A percentile compares a stretch with the other conserved stretches of the same genome.
These are phyloP conservation scores for Xanthia togata DNA, from an alignment of 2,888 invertebrate species.

Conservation along the genomic window DNA sequence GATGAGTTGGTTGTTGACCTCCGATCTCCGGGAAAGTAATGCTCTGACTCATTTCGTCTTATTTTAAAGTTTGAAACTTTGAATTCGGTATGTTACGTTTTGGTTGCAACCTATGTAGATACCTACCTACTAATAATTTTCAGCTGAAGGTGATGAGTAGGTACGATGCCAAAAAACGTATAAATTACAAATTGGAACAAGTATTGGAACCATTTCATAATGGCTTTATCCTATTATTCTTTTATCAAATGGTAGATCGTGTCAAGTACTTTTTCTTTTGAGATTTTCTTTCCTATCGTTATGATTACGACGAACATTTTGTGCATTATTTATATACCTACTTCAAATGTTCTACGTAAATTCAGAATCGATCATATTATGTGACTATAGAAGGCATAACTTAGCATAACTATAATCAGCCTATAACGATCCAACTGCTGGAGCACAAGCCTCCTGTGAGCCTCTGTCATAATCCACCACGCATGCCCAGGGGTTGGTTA, in stretches of 20 bases:
- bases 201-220: background rate
- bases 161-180: background rate
- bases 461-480: background rate
- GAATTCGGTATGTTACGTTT: slow-evolving; percentile 8
- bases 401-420: background rate
- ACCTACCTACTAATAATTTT: background rate
- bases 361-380: background rate
- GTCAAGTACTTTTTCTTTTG: background rate
- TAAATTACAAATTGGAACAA: background rate
- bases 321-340: background rate
- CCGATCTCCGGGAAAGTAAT: slow-evolving; percentile 76
- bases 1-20: slow-evolving; percentile 89
- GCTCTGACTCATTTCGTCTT: slow-evolving; percentile 73
- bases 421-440: background rate
- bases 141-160: background rate
- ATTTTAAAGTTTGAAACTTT: slow-evolving; percentile 67
- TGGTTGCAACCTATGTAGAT: background rate
- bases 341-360: background rate
- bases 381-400: background rate
- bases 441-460: background rate
- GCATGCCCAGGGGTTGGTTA: background rate
- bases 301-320: background rate
- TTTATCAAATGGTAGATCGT: background rate
- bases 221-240: background rate
- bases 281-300: background rate